Conservation (phyloP, 2,888 invertebrate species). For the Drosophila maculinotata region DNA sequence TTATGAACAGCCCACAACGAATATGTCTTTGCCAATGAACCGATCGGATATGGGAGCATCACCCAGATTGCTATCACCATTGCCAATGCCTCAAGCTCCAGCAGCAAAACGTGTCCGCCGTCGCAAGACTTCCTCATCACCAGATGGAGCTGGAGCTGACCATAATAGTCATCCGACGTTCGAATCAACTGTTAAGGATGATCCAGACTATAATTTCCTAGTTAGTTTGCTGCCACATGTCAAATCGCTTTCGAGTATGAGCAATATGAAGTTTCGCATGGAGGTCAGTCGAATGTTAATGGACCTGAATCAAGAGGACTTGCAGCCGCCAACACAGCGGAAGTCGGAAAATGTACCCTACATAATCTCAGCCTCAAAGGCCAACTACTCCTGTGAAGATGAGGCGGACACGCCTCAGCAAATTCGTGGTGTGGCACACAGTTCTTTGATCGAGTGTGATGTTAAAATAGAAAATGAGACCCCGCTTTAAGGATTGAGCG, state of each 20-base stretch:
- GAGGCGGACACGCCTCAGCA: background rate
- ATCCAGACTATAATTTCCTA: slow-evolving; percentile 67
- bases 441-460: slow-evolving; percentile 63
- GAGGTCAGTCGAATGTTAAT: slow-evolving; percentile 64
- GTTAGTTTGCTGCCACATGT: slow-evolving; percentile 67
- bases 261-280: slow-evolving; percentile 62
- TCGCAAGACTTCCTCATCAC: slow-evolving; percentile 33
- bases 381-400: background rate
- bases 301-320: slow-evolving; percentile 59
- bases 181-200: slow-evolving; percentile 36
- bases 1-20: slow-evolving; percentile 14
- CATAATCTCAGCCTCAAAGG: slow-evolving; percentile 30
- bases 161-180: too few relatives aligned
- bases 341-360: slow-evolving; percentile 14
- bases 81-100: slow-evolving; percentile 21
- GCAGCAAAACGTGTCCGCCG: slow-evolving; percentile 45
- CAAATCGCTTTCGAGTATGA: slow-evolving; percentile 57
- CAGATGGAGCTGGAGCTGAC: too few relatives aligned
- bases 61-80: slow-evolving; percentile 44
- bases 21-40: slow-evolving; percentile 13
- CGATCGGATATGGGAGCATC: slow-evolving; percentile 46
- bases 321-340: slow-evolving; percentile 2
- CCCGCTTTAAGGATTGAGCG: slow-evolving; percentile 22
- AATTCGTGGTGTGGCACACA: slow-evolving; percentile 34
- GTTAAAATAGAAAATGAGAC: slow-evolving; percentile 70